phyloP scores from a whole-genome alignment of 2,888 invertebrate species.

The Scaptomyza polygonia region DNA sequence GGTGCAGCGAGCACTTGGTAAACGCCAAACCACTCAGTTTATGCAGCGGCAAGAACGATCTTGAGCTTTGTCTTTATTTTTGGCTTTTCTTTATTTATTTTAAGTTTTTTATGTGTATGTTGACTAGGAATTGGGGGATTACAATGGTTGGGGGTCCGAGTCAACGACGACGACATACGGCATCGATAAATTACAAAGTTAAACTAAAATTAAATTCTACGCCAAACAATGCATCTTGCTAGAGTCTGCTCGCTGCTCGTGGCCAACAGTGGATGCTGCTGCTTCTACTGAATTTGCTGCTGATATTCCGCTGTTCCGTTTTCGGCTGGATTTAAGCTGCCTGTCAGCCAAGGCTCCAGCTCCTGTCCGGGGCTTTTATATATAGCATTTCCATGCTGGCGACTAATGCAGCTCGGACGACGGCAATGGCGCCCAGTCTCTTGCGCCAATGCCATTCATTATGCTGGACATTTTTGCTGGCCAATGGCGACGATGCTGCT shows the following conservation, averaged over 20 bases:
- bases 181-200: slow-evolving; percentile 80
- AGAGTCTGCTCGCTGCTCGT: slow-evolving; percentile 22
- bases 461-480: slow-evolving; percentile 68
- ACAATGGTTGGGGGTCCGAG: background rate
- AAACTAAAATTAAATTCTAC: slow-evolving; percentile 81
- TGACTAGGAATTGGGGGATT: background rate
- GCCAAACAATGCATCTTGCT: slow-evolving; percentile 79
- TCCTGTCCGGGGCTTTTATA: slow-evolving; percentile 53
- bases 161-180: slow-evolving; percentile 72
- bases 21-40: slow-evolving; percentile 39
- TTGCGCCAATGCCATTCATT: slow-evolving; percentile 79
- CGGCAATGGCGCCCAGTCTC: slow-evolving; percentile 71
- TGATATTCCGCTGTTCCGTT: slow-evolving; percentile 51
- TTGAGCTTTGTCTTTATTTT: slow-evolving; percentile 51
- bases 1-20: slow-evolving; percentile 44
- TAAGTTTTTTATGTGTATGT: slow-evolving; percentile 1
- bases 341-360: slow-evolving; percentile 71
- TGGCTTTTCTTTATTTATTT: slow-evolving; percentile 6
- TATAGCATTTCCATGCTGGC: slow-evolving; percentile 79
- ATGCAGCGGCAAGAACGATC: slow-evolving; percentile 37
- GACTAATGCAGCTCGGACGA: slow-evolving; percentile 74
- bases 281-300: slow-evolving; percentile 18
- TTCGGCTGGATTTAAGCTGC: slow-evolving; percentile 80
- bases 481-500: slow-evolving; percentile 46
- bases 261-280: slow-evolving; percentile 10